These are phyloP conservation scores for Mythimna pallens DNA, from an alignment of 2,888 invertebrate genomes.

Conservation along the genomic window DNA sequence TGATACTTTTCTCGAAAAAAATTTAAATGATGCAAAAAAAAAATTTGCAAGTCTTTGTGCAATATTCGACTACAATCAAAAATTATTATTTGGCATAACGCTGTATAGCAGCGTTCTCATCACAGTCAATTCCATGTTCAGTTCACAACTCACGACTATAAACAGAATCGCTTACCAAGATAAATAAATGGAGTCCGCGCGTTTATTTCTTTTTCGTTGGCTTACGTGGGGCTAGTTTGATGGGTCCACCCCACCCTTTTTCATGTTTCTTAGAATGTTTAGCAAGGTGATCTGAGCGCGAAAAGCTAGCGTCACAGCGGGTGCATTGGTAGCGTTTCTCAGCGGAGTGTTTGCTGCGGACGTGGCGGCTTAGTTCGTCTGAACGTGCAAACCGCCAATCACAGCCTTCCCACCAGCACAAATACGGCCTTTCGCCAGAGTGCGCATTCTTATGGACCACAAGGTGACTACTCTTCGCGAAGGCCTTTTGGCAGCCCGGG, in stretches of 20 bases:
- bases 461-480: not conserved
- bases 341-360: slow-evolving; percentile 1
- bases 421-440: not conserved
- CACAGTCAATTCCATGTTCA: slow-evolving; percentile 2
- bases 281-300: slow-evolving; percentile 3
- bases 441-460: not conserved
- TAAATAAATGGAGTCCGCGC: not conserved
- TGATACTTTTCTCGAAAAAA: slow-evolving; percentile 6
- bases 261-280: slow-evolving; percentile 8
- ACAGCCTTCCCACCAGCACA: slow-evolving; percentile 5
- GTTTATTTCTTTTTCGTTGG: not conserved
- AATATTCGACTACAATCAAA: not conserved
- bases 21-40: no score
- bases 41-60: not conserved
- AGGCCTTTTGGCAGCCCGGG: slow-evolving; percentile 13
- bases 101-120: not conserved
- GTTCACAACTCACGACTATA: not conserved
- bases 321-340: slow-evolving; percentile 6
- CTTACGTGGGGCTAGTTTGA: slow-evolving; percentile 1
- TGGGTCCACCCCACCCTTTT: not conserved
- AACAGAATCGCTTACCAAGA: not conserved
- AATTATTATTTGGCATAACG: not conserved
- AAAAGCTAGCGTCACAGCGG: not conserved
- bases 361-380: not conserved
- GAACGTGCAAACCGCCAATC: not conserved